phyloP scores from a whole-genome alignment of 1,140 invertebrate genomes.

The Patella vulgata region DNA sequence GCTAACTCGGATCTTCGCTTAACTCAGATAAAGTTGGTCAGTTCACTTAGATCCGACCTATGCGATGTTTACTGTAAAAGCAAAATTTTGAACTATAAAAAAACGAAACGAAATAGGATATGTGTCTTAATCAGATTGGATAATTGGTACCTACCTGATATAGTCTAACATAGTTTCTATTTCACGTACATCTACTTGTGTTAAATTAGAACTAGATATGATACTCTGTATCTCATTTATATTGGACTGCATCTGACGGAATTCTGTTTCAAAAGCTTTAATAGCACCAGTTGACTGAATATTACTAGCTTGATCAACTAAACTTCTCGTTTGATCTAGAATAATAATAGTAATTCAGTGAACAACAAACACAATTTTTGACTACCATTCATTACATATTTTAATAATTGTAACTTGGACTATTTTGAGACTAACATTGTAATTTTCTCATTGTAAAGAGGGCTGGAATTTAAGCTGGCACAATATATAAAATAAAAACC shows the following conservation, averaged over 20 bases:
- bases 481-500: neutral
- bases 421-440: neutral
- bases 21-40: too few relatives aligned
- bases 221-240: slow-evolving; percentile 81
- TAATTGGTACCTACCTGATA: slow-evolving; percentile 69
- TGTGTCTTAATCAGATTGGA: too few relatives aligned
- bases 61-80: too few relatives aligned
- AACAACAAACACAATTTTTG: too few relatives aligned
- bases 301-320: slow-evolving; percentile 86
- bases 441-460: neutral
- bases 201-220: slow-evolving; percentile 80
- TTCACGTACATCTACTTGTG: slow-evolving; percentile 78
- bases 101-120: too few relatives aligned
- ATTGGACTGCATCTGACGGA: slow-evolving; percentile 88
- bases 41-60: too few relatives aligned
- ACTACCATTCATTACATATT: too few relatives aligned
- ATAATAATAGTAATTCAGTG: slow-evolving; percentile 1
- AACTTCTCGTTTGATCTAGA: slow-evolving; percentile 64
- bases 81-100: too few relatives aligned
- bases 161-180: slow-evolving; percentile 71
- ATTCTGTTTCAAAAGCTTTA: slow-evolving; percentile 93
- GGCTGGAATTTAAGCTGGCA: neutral
- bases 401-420: too few relatives aligned
- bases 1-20: too few relatives aligned
- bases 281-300: slow-evolving; percentile 93